These are phyloP conservation scores for Ophioderma brevispina DNA, from an alignment of 35 echinoderm and acorn worm genomes.

Conservation along the genomic window DNA sequence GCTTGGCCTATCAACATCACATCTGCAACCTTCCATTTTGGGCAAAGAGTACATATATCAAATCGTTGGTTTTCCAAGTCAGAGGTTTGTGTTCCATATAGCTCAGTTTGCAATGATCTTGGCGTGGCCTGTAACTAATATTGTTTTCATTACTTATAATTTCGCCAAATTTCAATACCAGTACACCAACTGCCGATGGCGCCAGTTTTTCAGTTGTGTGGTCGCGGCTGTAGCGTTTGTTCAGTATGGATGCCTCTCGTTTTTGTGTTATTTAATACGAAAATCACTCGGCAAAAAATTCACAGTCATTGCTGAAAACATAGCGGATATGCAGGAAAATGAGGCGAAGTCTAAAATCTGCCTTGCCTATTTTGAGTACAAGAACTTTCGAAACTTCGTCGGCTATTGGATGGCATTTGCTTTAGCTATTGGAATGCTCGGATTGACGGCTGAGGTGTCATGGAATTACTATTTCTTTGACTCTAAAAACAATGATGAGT, in stretches of 20 bases:
- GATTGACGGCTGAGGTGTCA: neutral
- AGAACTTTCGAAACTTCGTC: neutral
- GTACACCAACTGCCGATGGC: neutral
- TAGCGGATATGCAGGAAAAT: neutral
- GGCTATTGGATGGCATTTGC: constrained; percentile 7
- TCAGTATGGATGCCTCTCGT: neutral
- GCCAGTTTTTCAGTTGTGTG: neutral
- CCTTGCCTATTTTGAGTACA: neutral
- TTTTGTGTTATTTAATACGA: neutral
- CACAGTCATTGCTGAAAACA: neutral
- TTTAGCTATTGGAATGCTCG: neutral
- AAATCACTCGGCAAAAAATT: neutral
- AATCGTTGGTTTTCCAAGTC: neutral
- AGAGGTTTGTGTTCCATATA: neutral
- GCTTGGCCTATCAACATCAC: neutral
- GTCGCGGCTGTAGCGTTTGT: neutral
- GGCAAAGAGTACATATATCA: neutral
- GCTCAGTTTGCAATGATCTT: neutral
- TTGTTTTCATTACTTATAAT: neutral
- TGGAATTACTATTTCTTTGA: neutral
- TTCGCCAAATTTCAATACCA: neutral
- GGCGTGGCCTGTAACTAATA: neutral
- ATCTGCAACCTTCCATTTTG: neutral
- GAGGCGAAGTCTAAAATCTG: neutral
- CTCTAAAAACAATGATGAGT: neutral